These are phyloP conservation scores for Deladenus siricidicola DNA, from an alignment of 2,888 invertebrate genomes.

Conservation along the genomic window DNA sequence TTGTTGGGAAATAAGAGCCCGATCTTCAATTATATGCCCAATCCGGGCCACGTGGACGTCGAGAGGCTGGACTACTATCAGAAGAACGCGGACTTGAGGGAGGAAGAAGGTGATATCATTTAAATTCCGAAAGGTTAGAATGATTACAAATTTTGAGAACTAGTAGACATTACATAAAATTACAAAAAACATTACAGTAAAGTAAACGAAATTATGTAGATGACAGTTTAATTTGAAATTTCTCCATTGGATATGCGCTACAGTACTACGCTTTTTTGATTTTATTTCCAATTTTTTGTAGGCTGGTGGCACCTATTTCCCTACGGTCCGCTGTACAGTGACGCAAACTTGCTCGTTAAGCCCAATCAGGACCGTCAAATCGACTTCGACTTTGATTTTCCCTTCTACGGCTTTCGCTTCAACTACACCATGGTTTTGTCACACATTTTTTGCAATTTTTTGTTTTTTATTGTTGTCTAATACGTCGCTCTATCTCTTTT, in stretches of 20 bases:
- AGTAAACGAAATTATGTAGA: background rate
- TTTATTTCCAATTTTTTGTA: slow-evolving; percentile 7
- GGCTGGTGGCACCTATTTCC: slow-evolving; percentile 41
- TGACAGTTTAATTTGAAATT: background rate
- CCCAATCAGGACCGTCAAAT: slow-evolving; percentile 36
- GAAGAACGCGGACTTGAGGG: slow-evolving; percentile 18
- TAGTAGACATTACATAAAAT: too few relatives aligned
- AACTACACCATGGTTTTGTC: slow-evolving; percentile 85
- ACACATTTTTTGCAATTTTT: too few relatives aligned
- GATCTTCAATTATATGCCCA: slow-evolving; percentile 16
- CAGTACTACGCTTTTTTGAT: background rate
- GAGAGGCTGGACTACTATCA: slow-evolving; percentile 27
- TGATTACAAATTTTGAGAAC: background rate
- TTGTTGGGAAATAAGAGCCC: slow-evolving; percentile 30
- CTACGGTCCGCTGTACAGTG: slow-evolving; percentile 25
- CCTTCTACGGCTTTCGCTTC: slow-evolving; percentile 82
- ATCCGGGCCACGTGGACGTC: slow-evolving; percentile 34
- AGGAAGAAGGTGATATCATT: slow-evolving; percentile 30
- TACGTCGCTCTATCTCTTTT: too few relatives aligned
- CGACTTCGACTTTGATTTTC: slow-evolving; percentile 73
- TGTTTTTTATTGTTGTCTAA: too few relatives aligned
- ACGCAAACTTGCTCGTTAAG: slow-evolving; percentile 24
- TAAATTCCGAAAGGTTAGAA: background rate
- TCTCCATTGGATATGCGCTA: background rate
- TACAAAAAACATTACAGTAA: too few relatives aligned